phyloP scores from a whole-genome alignment of 1,140 invertebrate genomes.

The Cyphomyrmex costatus region DNA sequence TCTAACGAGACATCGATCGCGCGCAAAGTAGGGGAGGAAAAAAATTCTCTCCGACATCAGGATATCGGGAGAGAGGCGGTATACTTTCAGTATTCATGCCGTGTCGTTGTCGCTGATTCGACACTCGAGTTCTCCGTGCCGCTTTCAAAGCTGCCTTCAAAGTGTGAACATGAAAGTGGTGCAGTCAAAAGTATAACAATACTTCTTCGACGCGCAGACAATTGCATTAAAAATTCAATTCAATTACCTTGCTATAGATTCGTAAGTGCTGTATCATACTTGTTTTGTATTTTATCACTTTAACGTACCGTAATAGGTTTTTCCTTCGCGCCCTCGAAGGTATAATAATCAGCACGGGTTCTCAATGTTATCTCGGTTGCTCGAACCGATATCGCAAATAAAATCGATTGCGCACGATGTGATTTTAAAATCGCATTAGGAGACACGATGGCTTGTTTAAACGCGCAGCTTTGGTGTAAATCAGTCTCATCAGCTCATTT shows the following conservation, averaged over 20 bases:
- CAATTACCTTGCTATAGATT: neutral
- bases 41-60: slow-evolving; percentile 8
- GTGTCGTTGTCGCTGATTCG: slow-evolving; percentile 33
- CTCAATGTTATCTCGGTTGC: neutral
- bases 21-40: slow-evolving; percentile 15
- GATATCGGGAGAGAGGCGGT: neutral
- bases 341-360: slow-evolving; percentile 13
- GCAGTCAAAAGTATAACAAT: neutral
- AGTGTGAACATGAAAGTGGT: neutral
- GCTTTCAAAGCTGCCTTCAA: neutral
- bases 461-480: slow-evolving; percentile 27
- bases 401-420: slow-evolving; percentile 4
- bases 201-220: neutral
- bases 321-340: neutral
- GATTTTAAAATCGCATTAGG: slow-evolving; percentile 43
- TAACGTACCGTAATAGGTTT: neutral
- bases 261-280: neutral
- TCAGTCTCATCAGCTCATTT: slow-evolving; percentile 35
- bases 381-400: neutral
- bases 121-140: slow-evolving; percentile 19
- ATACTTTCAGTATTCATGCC: slow-evolving; percentile 21
- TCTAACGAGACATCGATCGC: slow-evolving; percentile 51
- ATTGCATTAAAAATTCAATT: slow-evolving; percentile 23
- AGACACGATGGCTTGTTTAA: slow-evolving; percentile 32
- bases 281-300: neutral